Conservation (phyloP, 2,888 invertebrate genomes). For the Zelleria hepariella region DNA sequence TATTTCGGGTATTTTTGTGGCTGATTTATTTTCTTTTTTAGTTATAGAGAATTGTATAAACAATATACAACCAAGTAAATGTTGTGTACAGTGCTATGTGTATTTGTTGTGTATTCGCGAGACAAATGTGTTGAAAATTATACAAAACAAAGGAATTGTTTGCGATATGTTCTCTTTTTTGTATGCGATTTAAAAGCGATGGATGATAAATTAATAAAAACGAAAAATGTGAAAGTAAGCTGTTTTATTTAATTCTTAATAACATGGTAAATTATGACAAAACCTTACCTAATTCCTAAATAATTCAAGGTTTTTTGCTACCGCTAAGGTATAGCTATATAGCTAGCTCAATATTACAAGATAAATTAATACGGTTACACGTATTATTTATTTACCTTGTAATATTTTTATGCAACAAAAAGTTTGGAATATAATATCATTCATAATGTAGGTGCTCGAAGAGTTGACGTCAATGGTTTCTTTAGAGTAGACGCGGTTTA, state of each 20-base stretch:
- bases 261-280: neutral
- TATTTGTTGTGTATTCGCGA: conserved; percentile 17
- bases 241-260: neutral
- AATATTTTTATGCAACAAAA: too few species aligned
- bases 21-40: neutral
- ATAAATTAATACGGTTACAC: too few species aligned
- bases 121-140: conserved; percentile 18
- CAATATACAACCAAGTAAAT: conserved; percentile 10
- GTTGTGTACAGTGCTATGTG: conserved; percentile 19
- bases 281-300: neutral
- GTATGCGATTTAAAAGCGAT: conserved; percentile 32
- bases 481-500: too few species aligned
- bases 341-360: too few species aligned
- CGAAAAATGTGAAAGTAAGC: neutral
- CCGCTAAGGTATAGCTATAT: too few species aligned
- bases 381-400: too few species aligned
- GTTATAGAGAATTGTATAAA: conserved; percentile 12
- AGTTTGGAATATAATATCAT: too few species aligned
- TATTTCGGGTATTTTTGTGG: neutral
- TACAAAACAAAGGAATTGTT: conserved; percentile 21
- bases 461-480: too few species aligned
- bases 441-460: too few species aligned
- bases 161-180: conserved; percentile 36
- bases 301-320: too few species aligned
- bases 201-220: conserved; percentile 26